Percentiles rank a stretch among this genome's conserved stretches.
These are phyloP conservation scores for Amphilophus citrinellus DNA, from an alignment of 2,113 vertebrate species.

Conservation along the genomic window DNA sequence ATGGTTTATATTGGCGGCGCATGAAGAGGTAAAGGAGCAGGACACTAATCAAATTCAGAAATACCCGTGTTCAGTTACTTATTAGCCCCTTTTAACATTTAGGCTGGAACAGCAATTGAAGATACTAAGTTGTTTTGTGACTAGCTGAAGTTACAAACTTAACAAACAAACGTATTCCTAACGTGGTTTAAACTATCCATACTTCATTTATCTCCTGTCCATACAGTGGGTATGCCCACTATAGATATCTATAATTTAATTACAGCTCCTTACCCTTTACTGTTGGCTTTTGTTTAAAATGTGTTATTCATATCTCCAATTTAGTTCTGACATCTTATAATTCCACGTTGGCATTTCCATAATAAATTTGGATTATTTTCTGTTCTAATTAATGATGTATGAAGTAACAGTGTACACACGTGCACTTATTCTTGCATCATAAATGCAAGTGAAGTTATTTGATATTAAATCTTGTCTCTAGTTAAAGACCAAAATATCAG, in stretches of 20 bases:
- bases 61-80: background rate
- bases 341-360: background rate
- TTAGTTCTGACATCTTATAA: background rate
- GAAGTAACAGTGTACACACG: background rate
- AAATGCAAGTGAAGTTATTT: background rate
- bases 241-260: background rate
- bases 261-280: background rate
- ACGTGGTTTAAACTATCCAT: background rate
- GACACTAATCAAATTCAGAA: background rate
- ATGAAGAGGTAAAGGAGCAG: background rate
- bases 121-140: background rate
- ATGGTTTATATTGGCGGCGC: background rate
- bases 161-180: background rate
- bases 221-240: background rate
- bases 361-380: background rate
- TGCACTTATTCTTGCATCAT: background rate
- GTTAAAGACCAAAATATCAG: too few relatives aligned
- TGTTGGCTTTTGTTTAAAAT: background rate
- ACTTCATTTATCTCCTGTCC: background rate
- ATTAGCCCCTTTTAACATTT: background rate
- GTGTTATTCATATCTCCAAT: background rate
- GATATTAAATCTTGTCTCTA: background rate
- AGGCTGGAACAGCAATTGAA: background rate
- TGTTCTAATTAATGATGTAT: background rate
- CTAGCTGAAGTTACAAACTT: background rate